Conservation (phyloP, 1,140 invertebrate genomes). For the Brachystomella parvula region DNA sequence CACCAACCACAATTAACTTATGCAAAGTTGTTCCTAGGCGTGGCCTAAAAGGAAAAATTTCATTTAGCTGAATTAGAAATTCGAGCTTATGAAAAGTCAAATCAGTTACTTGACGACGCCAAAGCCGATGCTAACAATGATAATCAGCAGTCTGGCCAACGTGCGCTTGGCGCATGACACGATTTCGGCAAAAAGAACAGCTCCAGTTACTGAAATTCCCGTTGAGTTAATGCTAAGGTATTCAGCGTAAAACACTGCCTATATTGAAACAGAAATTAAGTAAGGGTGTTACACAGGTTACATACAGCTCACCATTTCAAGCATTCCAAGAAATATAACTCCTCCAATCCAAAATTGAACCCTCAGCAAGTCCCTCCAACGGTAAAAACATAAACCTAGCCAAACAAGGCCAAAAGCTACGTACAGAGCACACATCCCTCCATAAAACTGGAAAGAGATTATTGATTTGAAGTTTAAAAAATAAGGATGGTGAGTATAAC, state of each 20-base stretch:
- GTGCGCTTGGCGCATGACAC: slow-evolving; percentile 81
- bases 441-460: slow-evolving; percentile 65
- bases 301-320: slow-evolving; percentile 52
- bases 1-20: slow-evolving; percentile 71
- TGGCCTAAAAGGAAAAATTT: slow-evolving; percentile 53
- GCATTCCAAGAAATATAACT: slow-evolving; percentile 76
- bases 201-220: slow-evolving; percentile 58
- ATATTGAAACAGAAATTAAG: slow-evolving; percentile 11
- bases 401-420: slow-evolving; percentile 71
- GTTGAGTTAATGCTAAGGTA: slow-evolving; percentile 70
- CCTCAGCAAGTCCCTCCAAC: slow-evolving; percentile 83
- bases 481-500: background rate
- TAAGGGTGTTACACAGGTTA: slow-evolving; percentile 30
- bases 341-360: slow-evolving; percentile 93
- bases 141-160: slow-evolving; percentile 81
- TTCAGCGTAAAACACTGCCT: slow-evolving; percentile 82
- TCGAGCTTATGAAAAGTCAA: slow-evolving; percentile 1
- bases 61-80: slow-evolving; percentile 4
- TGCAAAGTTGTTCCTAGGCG: slow-evolving; percentile 75
- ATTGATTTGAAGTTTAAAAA: slow-evolving; percentile 17
- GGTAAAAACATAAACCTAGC: slow-evolving; percentile 70
- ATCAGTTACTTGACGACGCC: slow-evolving; percentile 81
- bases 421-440: slow-evolving; percentile 81
- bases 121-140: slow-evolving; percentile 88
- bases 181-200: slow-evolving; percentile 75